Evolutionary conservation across 1,140 invertebrate genomes (phyloP), one percentile per base, ranked within the genome.

Genomic region (Leguminivora glycinivorella): DNA sequence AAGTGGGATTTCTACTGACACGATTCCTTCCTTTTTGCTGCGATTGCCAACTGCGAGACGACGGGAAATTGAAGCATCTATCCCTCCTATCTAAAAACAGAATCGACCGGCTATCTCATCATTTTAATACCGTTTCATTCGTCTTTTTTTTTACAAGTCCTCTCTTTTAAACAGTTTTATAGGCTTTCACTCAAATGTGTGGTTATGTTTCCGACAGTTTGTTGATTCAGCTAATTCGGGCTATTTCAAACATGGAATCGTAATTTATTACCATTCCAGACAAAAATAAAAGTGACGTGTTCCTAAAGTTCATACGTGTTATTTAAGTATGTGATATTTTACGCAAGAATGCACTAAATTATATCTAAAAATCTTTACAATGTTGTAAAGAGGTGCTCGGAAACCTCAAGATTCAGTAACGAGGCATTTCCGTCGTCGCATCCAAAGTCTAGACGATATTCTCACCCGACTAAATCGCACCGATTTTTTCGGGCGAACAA

Each of bases 1-100:
- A 81, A 78, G 75, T 81, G 70, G 73, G 68, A 77, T 81, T 78
- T 71, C 73, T 58, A 75, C 71, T 71, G 73, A 69, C 26, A 29
- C 47, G 72, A 76, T 75, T 78, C 75, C 73, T 73, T 76, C 67
- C 73, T 76, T 70, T 73, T 74, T 69, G 71, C 52, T 63, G 26
- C 40, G 58, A 71, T 70, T 66, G 66, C 22, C 70, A 67, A 74
- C 47, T 74, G 22, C 63, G 70, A 58, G 68, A 68, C 75, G 70
- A 68, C 71, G 75, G 76, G 74, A 77, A 76, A 76, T 78, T 75
- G 75, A 77, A 75, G 70, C 63, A 75, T 80, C 72, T 63, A 63
- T 34, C 58, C 26, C 12, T 34, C 67, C 67, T 72, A 72, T 80
- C 71, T 75, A 40, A 68, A 68, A 67, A 72, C 38, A 77, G 58